Evolutionary conservation across 2,797 vertebrate genomes (phyloP).

Genomic region (Iguana delicatissima): DNA sequence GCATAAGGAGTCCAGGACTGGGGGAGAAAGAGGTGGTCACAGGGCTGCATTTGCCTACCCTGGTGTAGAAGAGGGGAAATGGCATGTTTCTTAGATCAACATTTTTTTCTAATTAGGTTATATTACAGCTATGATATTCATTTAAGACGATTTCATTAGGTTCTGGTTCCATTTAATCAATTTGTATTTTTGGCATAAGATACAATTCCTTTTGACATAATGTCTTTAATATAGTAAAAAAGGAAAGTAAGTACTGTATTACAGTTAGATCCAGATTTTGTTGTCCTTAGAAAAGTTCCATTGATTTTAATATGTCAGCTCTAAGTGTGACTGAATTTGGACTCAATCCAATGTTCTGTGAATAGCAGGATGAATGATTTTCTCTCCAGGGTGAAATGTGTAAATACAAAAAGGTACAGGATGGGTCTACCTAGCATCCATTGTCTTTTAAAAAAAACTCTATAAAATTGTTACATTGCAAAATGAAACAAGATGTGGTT

Average conservation of each 20-base stretch:
- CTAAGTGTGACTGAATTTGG: too few relatives aligned
- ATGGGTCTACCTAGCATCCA: too few relatives aligned
- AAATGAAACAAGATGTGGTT: too few relatives aligned
- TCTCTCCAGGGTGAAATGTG: background rate
- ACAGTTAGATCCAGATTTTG: background rate
- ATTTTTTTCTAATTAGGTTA: background rate
- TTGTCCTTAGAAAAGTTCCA: too few relatives aligned
- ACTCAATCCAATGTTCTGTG: background rate
- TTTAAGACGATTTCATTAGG: slow-evolving; percentile 23
- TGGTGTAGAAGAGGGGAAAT: background rate
- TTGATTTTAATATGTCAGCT: too few relatives aligned
- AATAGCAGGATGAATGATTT: background rate
- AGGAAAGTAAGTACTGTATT: background rate
- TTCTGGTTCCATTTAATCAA: slow-evolving; percentile 51
- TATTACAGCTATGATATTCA: slow-evolving; percentile 16
- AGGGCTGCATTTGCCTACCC: too few relatives aligned
- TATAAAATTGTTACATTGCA: too few relatives aligned
- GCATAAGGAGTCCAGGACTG: too few relatives aligned
- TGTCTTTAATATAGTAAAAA: background rate
- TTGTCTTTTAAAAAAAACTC: too few relatives aligned
- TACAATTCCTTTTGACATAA: slow-evolving; percentile 53
- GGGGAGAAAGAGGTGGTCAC: too few relatives aligned
- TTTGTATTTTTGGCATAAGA: slow-evolving; percentile 56
- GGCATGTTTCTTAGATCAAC: background rate
- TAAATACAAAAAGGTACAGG: too few relatives aligned